A percentile compares a stretch with the other conserved stretches of the same genome.
phyloP scores from a whole-genome alignment of 2,797 vertebrate genomes.

The Pogonophryne albipinna region DNA sequence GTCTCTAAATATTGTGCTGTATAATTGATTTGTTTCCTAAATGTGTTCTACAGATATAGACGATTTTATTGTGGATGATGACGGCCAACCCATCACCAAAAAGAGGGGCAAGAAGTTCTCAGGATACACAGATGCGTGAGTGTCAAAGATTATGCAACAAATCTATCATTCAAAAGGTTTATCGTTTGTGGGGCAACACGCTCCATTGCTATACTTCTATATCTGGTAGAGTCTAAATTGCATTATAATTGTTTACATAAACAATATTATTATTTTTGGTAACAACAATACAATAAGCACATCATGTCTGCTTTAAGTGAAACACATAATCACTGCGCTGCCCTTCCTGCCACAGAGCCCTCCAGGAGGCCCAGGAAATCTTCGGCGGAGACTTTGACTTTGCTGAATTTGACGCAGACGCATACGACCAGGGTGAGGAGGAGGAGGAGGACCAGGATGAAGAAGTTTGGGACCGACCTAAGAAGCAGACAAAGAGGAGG shows the following conservation, averaged over 20 bases:
- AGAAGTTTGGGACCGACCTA: slow-evolving; percentile 93
- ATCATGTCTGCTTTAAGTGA: neutral
- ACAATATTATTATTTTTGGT: neutral
- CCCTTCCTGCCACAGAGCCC: slow-evolving; percentile 83
- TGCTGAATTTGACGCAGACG: slow-evolving; percentile 94
- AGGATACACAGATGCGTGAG: slow-evolving; percentile 98
- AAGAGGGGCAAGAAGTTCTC: slow-evolving; percentile 97
- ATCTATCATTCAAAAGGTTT: neutral
- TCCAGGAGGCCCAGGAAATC: slow-evolving; percentile 99
- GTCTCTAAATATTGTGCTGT: neutral
- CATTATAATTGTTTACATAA: neutral
- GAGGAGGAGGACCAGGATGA: slow-evolving; percentile 97
- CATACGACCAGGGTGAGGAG: slow-evolving; percentile 94
- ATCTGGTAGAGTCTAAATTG: neutral
- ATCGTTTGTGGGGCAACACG: neutral
- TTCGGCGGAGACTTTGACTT: slow-evolving; percentile 99
- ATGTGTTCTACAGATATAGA: slow-evolving; percentile 89
- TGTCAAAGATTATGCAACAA: slow-evolving; percentile 48
- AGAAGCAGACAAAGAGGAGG: slow-evolving; percentile 96
- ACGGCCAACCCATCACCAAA: slow-evolving; percentile 98
- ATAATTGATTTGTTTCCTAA: neutral
- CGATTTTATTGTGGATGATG: slow-evolving; percentile 98
- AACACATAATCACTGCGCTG: neutral
- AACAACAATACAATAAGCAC: neutral
- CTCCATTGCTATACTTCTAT: neutral